phyloP scores from a whole-genome alignment of 1,140 invertebrate species.

The Drosophila melanica region DNA sequence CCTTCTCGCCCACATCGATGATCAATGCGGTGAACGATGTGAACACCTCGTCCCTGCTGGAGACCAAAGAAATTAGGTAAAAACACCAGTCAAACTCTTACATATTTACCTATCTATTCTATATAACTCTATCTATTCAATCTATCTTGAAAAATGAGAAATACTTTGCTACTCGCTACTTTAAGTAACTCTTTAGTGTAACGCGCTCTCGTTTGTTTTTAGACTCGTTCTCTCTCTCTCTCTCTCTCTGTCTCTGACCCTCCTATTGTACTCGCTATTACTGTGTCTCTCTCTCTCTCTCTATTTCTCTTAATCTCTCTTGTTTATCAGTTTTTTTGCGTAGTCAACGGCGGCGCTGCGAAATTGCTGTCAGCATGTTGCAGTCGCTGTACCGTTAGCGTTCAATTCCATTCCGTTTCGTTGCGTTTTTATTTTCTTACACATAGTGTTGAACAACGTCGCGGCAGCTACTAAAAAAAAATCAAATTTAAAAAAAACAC shows the following conservation, averaged over 20 bases:
- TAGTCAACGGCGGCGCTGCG: constrained; percentile 46
- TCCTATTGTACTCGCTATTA: constrained; percentile 12
- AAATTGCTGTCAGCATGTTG: constrained; percentile 23
- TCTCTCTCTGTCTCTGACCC: constrained; percentile 6
- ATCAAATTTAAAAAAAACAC: constrained; percentile 11
- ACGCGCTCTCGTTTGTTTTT: constrained; percentile 23
- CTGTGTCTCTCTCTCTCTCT: constrained; percentile 10
- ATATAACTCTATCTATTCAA: constrained; percentile 1
- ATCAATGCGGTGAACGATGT: constrained; percentile 83
- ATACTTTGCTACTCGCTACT: constrained; percentile 23
- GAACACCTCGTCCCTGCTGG: constrained; percentile 77
- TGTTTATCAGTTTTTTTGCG: constrained; percentile 47
- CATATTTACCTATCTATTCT: constrained; percentile 20
- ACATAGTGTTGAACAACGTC: constrained; percentile 61
- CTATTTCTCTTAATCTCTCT: constrained; percentile 32
- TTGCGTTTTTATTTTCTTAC: constrained; percentile 37
- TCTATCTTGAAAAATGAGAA: background rate
- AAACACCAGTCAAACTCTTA: constrained; percentile 26
- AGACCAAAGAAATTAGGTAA: constrained; percentile 84
- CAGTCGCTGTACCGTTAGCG: constrained; percentile 32
- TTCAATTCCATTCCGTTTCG: constrained; percentile 34
- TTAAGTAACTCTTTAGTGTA: constrained; percentile 27
- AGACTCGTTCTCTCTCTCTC: constrained; percentile 16
- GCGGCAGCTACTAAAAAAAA: constrained; percentile 54
- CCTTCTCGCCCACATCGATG: constrained; percentile 82